Evolutionary conservation across 2,888 invertebrate species (phyloP), one percentile per base, ranked within the genome.

Genomic region (Horisme vitalbata): DNA sequence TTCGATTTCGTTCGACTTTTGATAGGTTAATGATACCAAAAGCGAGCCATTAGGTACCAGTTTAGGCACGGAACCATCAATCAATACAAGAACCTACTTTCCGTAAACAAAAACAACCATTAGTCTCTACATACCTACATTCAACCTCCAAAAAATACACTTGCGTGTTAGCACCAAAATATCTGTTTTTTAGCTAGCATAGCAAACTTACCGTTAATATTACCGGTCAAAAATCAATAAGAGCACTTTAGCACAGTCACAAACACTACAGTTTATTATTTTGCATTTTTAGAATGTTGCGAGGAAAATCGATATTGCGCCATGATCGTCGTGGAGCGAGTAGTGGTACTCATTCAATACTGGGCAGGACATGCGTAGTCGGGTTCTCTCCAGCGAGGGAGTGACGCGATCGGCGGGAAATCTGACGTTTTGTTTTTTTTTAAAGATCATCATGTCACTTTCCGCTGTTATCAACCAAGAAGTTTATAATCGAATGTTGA

Each of bases 351-450:
- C 79, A 85, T 86, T 85, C 82, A 82, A 84, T 85, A 84, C 83
- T 77, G 60, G 65, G 61, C 15, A 68, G 74, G 77, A 68, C 85
- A 86, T 87, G 87, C 86, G 87, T 84, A 84, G 55, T 71, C 57
- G 63, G 62, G 63, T n/a, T n/a, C n/a, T n/a, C n/a, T n/a, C n/a
- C n/a, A n/a, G n/a, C 62, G 4, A 57, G 66, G 56, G 37, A 23
- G 41, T 56, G 57, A 62, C 68, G 65, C 68, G 60, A 72, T 66
- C 71, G 27, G 86, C 85, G 85, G 83, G 82, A 84, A 85, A 83
- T 71, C 52, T 83, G 82, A 83, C 81, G 73, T 79, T 74, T 72
- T 49, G 48, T 72, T 76, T 76, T 75, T 79, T 72, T 68, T 18
- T 57, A 15, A 45, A 45, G 48, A 57, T 57, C 57, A 66, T 57